A percentile compares a stretch with the other conserved stretches of the same genome.
Evolutionary conservation across 2,888 invertebrate species (phyloP).

Genomic region (Conomelus anceps): DNA sequence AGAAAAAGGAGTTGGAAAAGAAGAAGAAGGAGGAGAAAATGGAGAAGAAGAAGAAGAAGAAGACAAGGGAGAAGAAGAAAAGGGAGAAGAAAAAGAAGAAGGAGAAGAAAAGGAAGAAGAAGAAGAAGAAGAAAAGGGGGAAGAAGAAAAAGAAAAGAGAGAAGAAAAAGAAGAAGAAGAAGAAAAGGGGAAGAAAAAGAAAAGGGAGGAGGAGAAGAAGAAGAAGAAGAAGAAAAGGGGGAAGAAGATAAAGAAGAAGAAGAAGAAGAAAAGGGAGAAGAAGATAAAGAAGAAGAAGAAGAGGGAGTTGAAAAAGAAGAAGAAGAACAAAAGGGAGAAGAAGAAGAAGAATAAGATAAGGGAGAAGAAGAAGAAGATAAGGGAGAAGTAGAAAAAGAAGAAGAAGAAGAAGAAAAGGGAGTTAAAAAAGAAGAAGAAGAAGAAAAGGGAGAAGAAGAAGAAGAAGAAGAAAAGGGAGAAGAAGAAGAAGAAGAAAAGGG

Average conservation of each 20-base stretch:
- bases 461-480: neutral
- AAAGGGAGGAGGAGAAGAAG: neutral
- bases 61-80: neutral
- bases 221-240: neutral
- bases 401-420: neutral
- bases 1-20: neutral
- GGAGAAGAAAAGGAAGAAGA: neutral
- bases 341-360: neutral
- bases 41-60: neutral
- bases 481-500: neutral
- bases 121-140: neutral
- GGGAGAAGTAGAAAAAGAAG: neutral
- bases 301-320: neutral
- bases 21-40: neutral
- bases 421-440: neutral
- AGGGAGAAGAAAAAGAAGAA: neutral
- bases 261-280: slow-evolving; percentile 2
- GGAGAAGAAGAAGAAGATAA: neutral
- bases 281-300: neutral
- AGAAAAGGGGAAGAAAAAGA: neutral
- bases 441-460: neutral
- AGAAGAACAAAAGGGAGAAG: neutral
- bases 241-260: neutral
- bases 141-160: neutral
- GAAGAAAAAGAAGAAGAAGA: neutral